Base-by-base conservation (phyloP, 2,888 invertebrate genomes). In the Stegana nigrithorax region DNA sequence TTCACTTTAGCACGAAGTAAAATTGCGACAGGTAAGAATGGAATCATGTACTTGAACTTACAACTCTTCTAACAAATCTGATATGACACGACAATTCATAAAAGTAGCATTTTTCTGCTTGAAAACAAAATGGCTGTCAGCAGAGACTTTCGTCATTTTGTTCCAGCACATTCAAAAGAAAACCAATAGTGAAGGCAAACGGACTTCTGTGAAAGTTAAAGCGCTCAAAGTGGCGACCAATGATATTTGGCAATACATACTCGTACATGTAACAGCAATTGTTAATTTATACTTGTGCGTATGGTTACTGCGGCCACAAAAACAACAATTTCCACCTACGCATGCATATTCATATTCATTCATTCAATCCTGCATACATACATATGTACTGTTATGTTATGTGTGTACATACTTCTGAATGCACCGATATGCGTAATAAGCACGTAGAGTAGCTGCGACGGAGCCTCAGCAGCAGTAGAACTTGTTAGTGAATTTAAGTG, bases 1-100 rank as follows among this genome's bases (percentile, higher is more conserved):
- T n/a, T n/a, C n/a, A n/a, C n/a, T n/a, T n/a, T n/a, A n/a, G n/a
- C n/a, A n/a, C n/a, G n/a, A n/a, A n/a, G n/a, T n/a, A n/a, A n/a
- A n/a, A n/a, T n/a, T n/a, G 63, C 50, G 65, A 72, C 73, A 72
- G 68, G n/a, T n/a, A 67, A 67, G 70, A 65, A 67, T 70, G 60
- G 73, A 75, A 80, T 77, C 75, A 69, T 64, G 78, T 72, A 75
- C 66, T 75, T 73, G 70, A 73, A 79, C 69, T 70, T 68, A 73
- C 29, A 68, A 5, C 23, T 19, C 14, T 47, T 55, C 23, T n/a
- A 19, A 32, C 55, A 59, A 59, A 63, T n/a, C n/a, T 60, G 63
- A 67, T n/a, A 70, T 64, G 65, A 69, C 61, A 67, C 50, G 53
- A 67, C 67, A 70, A 67, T 65, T 72, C 72, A 72, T n/a, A n/a